Percentiles rank a stretch among this genome's conserved stretches.
phyloP scores from a whole-genome alignment of 2,888 invertebrate species.

The Parascotia fuliginaria region DNA sequence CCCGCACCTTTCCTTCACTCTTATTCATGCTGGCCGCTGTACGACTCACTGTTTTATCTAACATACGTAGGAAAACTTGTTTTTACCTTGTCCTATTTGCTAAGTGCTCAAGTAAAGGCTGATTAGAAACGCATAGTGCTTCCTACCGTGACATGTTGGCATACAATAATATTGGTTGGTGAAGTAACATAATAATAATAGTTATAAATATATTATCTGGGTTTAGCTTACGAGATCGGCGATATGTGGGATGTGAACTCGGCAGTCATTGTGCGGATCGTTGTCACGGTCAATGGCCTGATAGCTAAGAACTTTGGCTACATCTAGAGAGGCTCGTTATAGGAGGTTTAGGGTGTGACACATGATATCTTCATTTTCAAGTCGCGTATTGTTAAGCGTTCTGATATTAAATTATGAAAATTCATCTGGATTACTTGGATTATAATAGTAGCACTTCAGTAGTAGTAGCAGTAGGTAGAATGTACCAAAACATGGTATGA shows the following conservation, averaged over 20 bases:
- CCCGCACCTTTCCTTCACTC: conserved; percentile 61
- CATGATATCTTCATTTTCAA: too few species aligned
- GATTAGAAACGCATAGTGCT: conserved; percentile 13
- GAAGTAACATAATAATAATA: background rate
- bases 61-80: conserved; percentile 41
- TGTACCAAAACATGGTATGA: too few species aligned
- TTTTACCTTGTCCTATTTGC: conserved; percentile 29
- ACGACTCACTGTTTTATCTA: conserved; percentile 49
- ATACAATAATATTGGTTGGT: background rate
- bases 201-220: background rate
- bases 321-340: background rate
- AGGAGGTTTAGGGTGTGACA: background rate
- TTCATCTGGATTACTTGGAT: too few species aligned
- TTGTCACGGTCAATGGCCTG: background rate
- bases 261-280: background rate
- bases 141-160: background rate
- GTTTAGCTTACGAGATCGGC: background rate
- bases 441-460: too few species aligned
- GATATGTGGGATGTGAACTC: background rate
- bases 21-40: conserved; percentile 60
- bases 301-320: background rate
- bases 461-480: too few species aligned
- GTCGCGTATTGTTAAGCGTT: too few species aligned
- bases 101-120: conserved; percentile 24
- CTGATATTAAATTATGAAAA: too few species aligned